Evolutionary conservation across 1,140 invertebrate genomes (phyloP).

Genomic region (Drosophila nannoptera): DNA sequence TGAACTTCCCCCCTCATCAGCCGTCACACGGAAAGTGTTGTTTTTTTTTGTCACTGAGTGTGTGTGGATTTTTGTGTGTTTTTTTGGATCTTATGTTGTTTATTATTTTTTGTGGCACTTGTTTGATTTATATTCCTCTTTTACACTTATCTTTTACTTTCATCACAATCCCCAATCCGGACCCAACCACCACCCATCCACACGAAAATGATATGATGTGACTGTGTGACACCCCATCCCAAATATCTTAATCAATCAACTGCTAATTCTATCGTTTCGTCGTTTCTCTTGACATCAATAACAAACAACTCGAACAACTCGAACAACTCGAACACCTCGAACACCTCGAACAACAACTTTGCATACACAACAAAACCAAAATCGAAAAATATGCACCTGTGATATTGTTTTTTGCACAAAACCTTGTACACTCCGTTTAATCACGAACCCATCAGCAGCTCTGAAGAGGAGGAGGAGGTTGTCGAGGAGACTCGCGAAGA

Average conservation of each 20-base stretch:
- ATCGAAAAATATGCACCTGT: slow-evolving; percentile 47
- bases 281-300: slow-evolving; percentile 60
- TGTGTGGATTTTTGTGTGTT: background rate
- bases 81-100: background rate
- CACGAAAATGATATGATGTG: slow-evolving; percentile 1
- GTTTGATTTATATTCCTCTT: slow-evolving; percentile 71
- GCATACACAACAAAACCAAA: slow-evolving; percentile 35
- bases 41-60: slow-evolving; percentile 1
- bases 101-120: slow-evolving; percentile 45
- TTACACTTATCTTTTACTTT: slow-evolving; percentile 51
- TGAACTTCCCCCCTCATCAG: too few relatives aligned
- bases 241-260: slow-evolving; percentile 56
- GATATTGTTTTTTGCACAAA: slow-evolving; percentile 63
- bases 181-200: slow-evolving; percentile 13
- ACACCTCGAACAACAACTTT: slow-evolving; percentile 49
- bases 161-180: slow-evolving; percentile 25
- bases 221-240: slow-evolving; percentile 1
- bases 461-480: slow-evolving; percentile 84
- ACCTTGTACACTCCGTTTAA: slow-evolving; percentile 53
- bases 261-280: slow-evolving; percentile 71
- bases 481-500: slow-evolving; percentile 83
- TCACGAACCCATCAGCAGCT: slow-evolving; percentile 78
- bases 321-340: slow-evolving; percentile 37
- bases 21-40: too few relatives aligned
- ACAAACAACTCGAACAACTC: slow-evolving; percentile 54